phyloP scores from a whole-genome alignment of 2,113 vertebrate species.

The Ranitomeya variabilis region DNA sequence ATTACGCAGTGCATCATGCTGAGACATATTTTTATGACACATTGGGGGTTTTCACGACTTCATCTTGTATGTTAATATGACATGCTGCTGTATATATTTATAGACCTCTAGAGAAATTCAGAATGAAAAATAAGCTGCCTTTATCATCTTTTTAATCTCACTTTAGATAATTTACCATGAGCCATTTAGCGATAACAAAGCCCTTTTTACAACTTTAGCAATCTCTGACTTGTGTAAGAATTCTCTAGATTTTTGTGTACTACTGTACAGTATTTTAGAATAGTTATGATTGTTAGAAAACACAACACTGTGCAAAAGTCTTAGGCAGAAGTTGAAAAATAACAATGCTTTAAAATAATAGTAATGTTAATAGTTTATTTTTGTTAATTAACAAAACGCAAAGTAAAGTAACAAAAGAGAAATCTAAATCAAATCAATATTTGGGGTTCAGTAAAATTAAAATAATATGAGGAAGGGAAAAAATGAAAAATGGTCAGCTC shows the following conservation, averaged over 20 bases:
- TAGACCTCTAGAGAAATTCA: conserved; percentile 45
- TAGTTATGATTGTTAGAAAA: too few species aligned
- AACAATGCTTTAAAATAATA: not conserved
- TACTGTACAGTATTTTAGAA: too few species aligned
- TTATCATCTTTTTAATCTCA: conserved; percentile 22
- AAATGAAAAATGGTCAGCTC: too few species aligned
- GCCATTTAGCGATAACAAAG: conserved; percentile 8
- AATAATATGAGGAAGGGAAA: too few species aligned
- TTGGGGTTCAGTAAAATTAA: too few species aligned
- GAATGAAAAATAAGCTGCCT: conserved; percentile 57
- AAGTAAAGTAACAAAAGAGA: too few species aligned
- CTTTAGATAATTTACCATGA: conserved; percentile 54
- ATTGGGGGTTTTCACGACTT: conserved; percentile 55
- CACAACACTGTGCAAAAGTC: too few species aligned
- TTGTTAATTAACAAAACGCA: too few species aligned
- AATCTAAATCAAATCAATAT: too few species aligned
- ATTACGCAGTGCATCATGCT: conserved; percentile 57
- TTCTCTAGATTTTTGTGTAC: not conserved
- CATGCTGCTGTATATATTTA: conserved; percentile 58
- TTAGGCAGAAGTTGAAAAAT: not conserved
- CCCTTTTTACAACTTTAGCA: conserved; percentile 14
- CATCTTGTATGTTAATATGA: conserved; percentile 63
- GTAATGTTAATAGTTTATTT: too few species aligned
- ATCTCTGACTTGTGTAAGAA: not conserved
- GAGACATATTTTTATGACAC: conserved; percentile 61